Conservation (phyloP, 2,888 invertebrate species). For the Hydriomena furcata region DNA sequence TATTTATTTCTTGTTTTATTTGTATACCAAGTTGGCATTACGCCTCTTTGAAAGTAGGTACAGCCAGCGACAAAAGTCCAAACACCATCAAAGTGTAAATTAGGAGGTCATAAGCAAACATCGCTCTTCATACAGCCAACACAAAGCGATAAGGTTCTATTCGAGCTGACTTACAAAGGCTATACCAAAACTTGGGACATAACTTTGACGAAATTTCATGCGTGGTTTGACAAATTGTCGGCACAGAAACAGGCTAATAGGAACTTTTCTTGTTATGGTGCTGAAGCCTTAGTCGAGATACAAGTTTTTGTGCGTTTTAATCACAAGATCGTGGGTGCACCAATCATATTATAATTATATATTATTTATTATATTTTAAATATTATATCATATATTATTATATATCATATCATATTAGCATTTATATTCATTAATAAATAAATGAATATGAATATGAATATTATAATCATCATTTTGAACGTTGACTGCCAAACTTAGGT, state of each 20-base stretch:
- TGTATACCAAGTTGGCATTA: not conserved
- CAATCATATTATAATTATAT: too few species aligned
- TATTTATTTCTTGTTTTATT: too few species aligned
- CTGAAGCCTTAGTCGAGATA: too few species aligned
- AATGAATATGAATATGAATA: too few species aligned
- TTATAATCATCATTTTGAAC: too few species aligned
- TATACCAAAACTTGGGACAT: slow-evolving; percentile 35
- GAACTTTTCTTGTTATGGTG: not conserved
- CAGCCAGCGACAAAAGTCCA: slow-evolving; percentile 2
- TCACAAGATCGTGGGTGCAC: too few species aligned
- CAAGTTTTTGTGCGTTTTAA: too few species aligned
- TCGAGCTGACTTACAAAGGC: slow-evolving; percentile 29
- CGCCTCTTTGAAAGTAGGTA: not conserved
- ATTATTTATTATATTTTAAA: too few species aligned
- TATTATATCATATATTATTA: too few species aligned
- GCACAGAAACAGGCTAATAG: slow-evolving; percentile 2
- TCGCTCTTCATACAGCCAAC: slow-evolving; percentile 17
- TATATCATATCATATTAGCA: too few species aligned
- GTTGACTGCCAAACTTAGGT: too few species aligned
- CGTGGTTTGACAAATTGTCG: slow-evolving; percentile 39
- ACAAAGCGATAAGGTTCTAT: slow-evolving; percentile 29
- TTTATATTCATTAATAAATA: too few species aligned
- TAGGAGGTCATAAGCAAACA: slow-evolving; percentile 26
- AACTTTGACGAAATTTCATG: slow-evolving; percentile 38
- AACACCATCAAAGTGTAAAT: slow-evolving; percentile 24